Evolutionary conservation across 2,888 invertebrate species (phyloP).

Genomic region (Liopterus haemorrhoidalis): DNA sequence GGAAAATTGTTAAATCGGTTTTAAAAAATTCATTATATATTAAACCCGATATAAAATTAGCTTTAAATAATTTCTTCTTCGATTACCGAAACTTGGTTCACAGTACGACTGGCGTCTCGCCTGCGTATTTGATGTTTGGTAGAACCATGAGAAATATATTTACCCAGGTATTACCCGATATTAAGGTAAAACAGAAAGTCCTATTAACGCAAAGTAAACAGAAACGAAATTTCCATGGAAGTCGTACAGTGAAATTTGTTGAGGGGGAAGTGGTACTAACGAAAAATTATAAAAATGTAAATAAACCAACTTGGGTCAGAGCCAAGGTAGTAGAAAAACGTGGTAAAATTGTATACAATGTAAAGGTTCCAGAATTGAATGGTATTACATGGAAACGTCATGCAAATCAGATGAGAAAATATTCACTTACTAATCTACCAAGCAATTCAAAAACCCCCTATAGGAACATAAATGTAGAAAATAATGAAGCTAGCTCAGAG

Average conservation of each 20-base stretch:
- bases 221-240: slow-evolving; percentile 14
- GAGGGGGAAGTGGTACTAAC: slow-evolving; percentile 20
- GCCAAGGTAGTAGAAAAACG: slow-evolving; percentile 21
- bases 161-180: slow-evolving; percentile 7
- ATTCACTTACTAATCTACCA: too few species aligned
- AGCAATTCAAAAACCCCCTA: too few species aligned
- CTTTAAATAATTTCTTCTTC: slow-evolving; percentile 24
- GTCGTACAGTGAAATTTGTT: slow-evolving; percentile 10
- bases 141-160: slow-evolving; percentile 17
- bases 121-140: slow-evolving; percentile 22
- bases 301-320: slow-evolving; percentile 21
- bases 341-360: slow-evolving; percentile 19
- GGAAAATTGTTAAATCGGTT: slow-evolving; percentile 27
- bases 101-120: slow-evolving; percentile 21
- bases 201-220: slow-evolving; percentile 17
- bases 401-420: too few species aligned
- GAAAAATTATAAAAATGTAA: slow-evolving; percentile 23
- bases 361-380: slow-evolving; percentile 17
- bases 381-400: slow-evolving; percentile 25
- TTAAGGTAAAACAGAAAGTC: slow-evolving; percentile 14
- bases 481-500: too few species aligned
- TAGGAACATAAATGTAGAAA: too few species aligned
- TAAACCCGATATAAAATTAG: slow-evolving; percentile 15
- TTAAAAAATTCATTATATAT: slow-evolving; percentile 22
- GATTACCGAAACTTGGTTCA: slow-evolving; percentile 25